Percentiles rank a stretch among this genome's conserved stretches.
Conservation (phyloP, 1,140 invertebrate genomes). For the Aphelinus certus region DNA sequence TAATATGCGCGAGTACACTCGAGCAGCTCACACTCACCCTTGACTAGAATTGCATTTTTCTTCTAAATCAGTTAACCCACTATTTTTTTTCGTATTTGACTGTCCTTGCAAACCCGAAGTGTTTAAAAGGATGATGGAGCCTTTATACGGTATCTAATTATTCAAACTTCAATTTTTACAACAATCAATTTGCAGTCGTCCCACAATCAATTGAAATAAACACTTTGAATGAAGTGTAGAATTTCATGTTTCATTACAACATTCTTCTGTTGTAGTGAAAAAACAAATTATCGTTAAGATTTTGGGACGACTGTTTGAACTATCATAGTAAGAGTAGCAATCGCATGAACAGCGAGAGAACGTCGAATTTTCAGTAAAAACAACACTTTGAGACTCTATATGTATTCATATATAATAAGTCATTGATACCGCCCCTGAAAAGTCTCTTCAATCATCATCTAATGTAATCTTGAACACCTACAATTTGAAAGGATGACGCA, state of each 20-base stretch:
- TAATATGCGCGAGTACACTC: constrained; percentile 38
- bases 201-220: constrained; percentile 16
- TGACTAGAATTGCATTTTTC: constrained; percentile 40
- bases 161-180: constrained; percentile 32
- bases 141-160: constrained; percentile 14
- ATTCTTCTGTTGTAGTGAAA: constrained; percentile 1
- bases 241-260: neutral
- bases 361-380: constrained; percentile 28
- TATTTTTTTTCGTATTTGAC: constrained; percentile 3
- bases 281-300: constrained; percentile 11
- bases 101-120: constrained; percentile 1
- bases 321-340: constrained; percentile 14
- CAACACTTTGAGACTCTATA: constrained; percentile 20
- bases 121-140: constrained; percentile 14
- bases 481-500: constrained; percentile 38
- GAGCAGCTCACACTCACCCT: constrained; percentile 35
- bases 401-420: constrained; percentile 31
- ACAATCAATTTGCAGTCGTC: constrained; percentile 22
- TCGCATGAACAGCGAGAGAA: constrained; percentile 14
- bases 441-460: constrained; percentile 21
- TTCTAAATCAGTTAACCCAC: constrained; percentile 18
- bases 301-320: constrained; percentile 21
- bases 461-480: constrained; percentile 31
- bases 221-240: neutral
- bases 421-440: constrained; percentile 16